Evolutionary conservation across 2,888 invertebrate species (phyloP), one percentile per base, ranked within the genome.

Genomic region (Drosophila differens): DNA sequence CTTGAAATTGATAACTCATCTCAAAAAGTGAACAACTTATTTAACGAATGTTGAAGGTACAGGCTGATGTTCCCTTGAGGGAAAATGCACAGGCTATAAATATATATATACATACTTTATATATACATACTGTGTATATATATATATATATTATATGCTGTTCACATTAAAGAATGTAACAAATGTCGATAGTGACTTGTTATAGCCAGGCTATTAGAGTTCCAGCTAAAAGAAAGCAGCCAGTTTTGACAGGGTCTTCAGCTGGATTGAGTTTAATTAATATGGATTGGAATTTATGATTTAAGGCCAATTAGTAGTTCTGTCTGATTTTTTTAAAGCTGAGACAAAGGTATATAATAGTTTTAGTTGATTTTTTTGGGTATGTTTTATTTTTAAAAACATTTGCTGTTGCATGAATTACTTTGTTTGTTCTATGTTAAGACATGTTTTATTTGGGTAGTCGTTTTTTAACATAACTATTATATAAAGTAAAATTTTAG

Each of bases 401-500:
- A 4, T 14, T 35, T 35, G 35, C 2, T 35, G 35, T 35, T 35
- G 4, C 1, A 0, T 41, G 4, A n/a, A 41, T n/a, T n/a, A n/a
- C n/a, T 41, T 41, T n/a, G 41, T n/a, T 9, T 9, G 39, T 39
- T 39, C 39, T n/a, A 39, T 4, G n/a, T 9, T 39, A n/a, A 39
- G 9, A 10, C 4, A 10, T 10, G 4, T 10, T 10, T n/a, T 10
- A 41, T 4, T n/a, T 41, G 10, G 10, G 10, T n/a, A 4, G 1
- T 10, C n/a, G 19, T 41, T n/a, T 41, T 10, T 41, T n/a, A 1
- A n/a, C 9, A 10, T 10, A 10, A 10, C 10, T n/a, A 41, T 41
- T 41, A 41, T 4, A 1, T n/a, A n/a, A 1, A 16, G 35, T 4
- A 0, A 0, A 0, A 10, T n/a, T 41, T n/a, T 10, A n/a, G n/a